Conservation (phyloP, 2,888 invertebrate genomes). For the Stegophylla sp. region DNA sequence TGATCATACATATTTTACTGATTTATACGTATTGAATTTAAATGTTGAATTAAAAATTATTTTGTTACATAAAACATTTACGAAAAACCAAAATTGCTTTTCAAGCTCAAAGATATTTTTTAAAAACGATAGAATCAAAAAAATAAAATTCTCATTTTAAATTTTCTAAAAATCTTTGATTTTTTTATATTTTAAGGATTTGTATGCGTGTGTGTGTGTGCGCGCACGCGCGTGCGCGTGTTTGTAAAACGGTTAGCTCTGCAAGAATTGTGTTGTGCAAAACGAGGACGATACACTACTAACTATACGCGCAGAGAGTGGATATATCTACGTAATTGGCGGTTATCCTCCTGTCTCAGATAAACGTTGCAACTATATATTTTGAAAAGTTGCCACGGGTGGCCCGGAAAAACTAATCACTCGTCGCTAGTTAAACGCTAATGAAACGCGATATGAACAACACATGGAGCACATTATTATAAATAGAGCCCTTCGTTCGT, state of each 20-base stretch:
- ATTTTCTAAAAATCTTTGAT: too few species aligned
- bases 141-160: too few species aligned
- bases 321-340: constrained; percentile 25
- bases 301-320: neutral
- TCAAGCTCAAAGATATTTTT: too few species aligned
- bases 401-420: constrained; percentile 59
- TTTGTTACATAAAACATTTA: too few species aligned
- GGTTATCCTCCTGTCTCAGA: constrained; percentile 29
- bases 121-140: too few species aligned
- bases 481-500: constrained; percentile 34
- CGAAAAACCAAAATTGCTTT: too few species aligned
- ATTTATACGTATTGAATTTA: too few species aligned
- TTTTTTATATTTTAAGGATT: too few species aligned
- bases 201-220: too few species aligned
- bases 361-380: constrained; percentile 30
- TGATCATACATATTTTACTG: too few species aligned
- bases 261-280: neutral
- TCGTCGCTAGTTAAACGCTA: constrained; percentile 57
- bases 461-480: constrained; percentile 51
- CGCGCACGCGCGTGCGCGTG: too few species aligned
- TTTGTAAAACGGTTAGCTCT: neutral
- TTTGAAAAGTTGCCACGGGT: constrained; percentile 58
- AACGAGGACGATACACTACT: neutral
- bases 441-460: constrained; percentile 56
- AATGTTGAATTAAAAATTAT: too few species aligned